Conservation (phyloP, 2,113 vertebrate species). For the Anser brachyrhynchus region DNA sequence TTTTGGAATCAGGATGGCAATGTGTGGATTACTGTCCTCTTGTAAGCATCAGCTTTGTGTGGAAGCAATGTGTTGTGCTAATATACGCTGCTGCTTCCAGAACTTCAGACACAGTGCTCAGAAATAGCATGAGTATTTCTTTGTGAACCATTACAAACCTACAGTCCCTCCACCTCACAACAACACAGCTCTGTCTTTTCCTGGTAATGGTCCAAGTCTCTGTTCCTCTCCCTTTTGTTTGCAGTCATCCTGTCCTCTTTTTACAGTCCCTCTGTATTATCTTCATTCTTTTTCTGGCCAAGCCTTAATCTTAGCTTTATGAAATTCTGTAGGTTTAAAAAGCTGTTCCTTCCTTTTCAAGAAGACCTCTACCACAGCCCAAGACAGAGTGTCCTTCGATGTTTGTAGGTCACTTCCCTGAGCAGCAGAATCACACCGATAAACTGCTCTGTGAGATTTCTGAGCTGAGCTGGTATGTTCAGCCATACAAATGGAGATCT, state of each 20-base stretch:
- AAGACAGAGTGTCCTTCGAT: not conserved
- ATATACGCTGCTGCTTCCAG: not conserved
- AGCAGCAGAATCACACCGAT: not conserved
- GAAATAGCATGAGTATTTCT: not conserved
- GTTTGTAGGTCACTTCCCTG: not conserved
- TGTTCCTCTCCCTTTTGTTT: not conserved
- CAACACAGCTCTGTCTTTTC: not conserved
- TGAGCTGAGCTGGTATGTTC: not conserved
- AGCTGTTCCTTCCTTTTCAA: not conserved
- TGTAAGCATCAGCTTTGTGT: not conserved
- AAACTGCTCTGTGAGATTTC: not conserved
- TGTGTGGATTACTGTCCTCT: not conserved
- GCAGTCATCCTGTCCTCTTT: not conserved
- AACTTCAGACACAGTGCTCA: not conserved
- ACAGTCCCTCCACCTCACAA: not conserved
- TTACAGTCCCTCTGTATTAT: not conserved
- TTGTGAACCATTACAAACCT: not conserved
- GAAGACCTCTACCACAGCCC: not conserved
- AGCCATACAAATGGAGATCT: fast-evolving
- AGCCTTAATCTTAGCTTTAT: not conserved
- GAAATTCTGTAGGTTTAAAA: not conserved
- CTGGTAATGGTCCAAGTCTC: not conserved
- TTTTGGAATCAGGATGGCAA: not conserved
- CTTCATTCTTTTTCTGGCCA: not conserved
- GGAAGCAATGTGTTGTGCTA: not conserved